Base-by-base conservation (phyloP, 2,888 invertebrate species). In the Ethmia dodecea region DNA sequence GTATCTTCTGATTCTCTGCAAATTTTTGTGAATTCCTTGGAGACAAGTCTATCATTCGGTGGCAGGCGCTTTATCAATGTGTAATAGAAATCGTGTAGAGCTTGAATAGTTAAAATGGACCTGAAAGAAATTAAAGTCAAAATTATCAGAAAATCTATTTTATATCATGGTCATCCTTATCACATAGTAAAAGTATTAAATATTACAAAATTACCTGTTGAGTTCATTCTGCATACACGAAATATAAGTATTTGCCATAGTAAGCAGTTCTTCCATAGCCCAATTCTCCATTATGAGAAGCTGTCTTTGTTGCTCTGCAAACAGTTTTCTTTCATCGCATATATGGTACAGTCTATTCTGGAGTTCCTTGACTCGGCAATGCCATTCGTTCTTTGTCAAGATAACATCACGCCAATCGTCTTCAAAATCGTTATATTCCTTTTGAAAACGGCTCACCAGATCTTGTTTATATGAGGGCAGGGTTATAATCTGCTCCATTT, bases 341-440 rank as follows among this genome's bases (percentile, higher is more conserved):
- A 90, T 86, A 31, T 86, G 68, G 55, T 87, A 87, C 8, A 92
- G 64, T 33, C 68, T 78, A 22, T 77, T 59, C 48, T 87, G 83
- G 30, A 89, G 68, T 36, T 87, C 87, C 31, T 78, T 79, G 0
- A 88, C 69, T 18, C 87, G 70, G 43, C 88, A 89, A 47, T 91
- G 89, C 66, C 91, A 77, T 65, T 91, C 91, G 37, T 87, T 87
- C 61, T 90, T 91, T 1, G 89, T 72, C 38, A 89, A 83, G 44
- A 73, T 66, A 36, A 90, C 78, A 37, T 83, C 75, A 2, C 91
- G 75, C 68, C 89, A 84, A 50, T 90, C 89, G 38, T 80, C 72
- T 44, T 89, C 88, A 40, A 91, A 83, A 13, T 83, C 72, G 65
- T 92, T 92, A 47, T 89, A 91, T 16, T 80, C 68, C 20, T 67